Evolutionary conservation across 1,140 invertebrate species (phyloP).

Genomic region (Bacillus rossius): DNA sequence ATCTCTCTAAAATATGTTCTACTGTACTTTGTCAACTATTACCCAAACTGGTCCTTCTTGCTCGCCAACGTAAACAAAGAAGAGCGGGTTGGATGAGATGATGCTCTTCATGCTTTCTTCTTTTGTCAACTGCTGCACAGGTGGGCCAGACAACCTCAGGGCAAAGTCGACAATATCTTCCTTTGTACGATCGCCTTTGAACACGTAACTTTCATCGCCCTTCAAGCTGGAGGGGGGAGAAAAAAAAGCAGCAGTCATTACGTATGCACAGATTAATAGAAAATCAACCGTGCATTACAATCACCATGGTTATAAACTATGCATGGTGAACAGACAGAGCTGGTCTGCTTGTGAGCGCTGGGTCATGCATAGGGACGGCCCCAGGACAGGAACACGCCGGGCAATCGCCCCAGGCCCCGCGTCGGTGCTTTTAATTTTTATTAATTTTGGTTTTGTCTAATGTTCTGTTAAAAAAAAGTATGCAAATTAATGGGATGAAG

Average conservation of each 20-base stretch:
- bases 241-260: background rate
- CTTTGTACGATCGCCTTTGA: conserved; percentile 82
- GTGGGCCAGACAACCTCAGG: conserved; percentile 77
- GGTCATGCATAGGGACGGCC: background rate
- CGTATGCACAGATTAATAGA: background rate
- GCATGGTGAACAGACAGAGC: background rate
- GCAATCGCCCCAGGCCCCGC: background rate
- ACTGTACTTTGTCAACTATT: no score
- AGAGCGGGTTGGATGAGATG: conserved; percentile 67
- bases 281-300: background rate
- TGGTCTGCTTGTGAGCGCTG: background rate
- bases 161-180: conserved; percentile 95
- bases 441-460: background rate
- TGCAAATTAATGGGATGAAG: no score
- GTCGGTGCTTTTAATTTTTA: no score
- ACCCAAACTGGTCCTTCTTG: conserved; percentile 73
- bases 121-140: conserved; percentile 72
- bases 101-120: conserved; percentile 70
- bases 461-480: no score
- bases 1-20: no score
- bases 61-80: conserved; percentile 84
- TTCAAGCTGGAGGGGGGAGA: conserved; percentile 74
- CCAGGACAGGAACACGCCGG: background rate
- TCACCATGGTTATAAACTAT: background rate
- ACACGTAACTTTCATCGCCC: conserved; percentile 72